Conservation (phyloP, 2,888 invertebrate genomes). For the Crossocerus cetratus region DNA sequence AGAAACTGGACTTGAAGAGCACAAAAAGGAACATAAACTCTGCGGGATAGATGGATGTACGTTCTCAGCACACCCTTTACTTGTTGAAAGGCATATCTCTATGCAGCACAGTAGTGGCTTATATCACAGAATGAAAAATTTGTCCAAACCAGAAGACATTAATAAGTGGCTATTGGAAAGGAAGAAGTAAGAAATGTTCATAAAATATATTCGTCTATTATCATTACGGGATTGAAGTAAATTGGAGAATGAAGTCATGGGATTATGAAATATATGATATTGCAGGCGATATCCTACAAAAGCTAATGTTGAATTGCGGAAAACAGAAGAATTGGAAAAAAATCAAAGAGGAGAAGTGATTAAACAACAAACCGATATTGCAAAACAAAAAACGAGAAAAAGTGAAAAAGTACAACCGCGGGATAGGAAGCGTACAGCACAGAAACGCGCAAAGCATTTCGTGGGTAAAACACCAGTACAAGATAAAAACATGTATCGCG, state of each 20-base stretch:
- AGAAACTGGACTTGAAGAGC: conserved; percentile 81
- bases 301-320: conserved; percentile 82
- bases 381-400: conserved; percentile 32
- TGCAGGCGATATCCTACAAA: conserved; percentile 85
- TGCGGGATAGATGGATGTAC: conserved; percentile 90
- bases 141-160: conserved; percentile 89
- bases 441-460: conserved; percentile 31
- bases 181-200: conserved; percentile 77
- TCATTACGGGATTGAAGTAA: too few relatives aligned
- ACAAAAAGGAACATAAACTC: conserved; percentile 85
- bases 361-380: conserved; percentile 70
- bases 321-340: conserved; percentile 82
- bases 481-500: conserved; percentile 64
- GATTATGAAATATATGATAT: conserved; percentile 8
- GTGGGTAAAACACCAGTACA: not conserved
- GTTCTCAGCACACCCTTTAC: conserved; percentile 87
- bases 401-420: conserved; percentile 72
- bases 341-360: conserved; percentile 87
- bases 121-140: conserved; percentile 86
- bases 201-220: conserved; percentile 11
- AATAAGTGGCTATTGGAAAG: conserved; percentile 91
- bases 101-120: conserved; percentile 92
- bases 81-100: conserved; percentile 88
- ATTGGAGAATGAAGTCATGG: too few relatives aligned
- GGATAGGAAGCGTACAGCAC: conserved; percentile 58